phyloP scores from a whole-genome alignment of 2,113 vertebrate species.

The Gadus chalcogrammus region DNA sequence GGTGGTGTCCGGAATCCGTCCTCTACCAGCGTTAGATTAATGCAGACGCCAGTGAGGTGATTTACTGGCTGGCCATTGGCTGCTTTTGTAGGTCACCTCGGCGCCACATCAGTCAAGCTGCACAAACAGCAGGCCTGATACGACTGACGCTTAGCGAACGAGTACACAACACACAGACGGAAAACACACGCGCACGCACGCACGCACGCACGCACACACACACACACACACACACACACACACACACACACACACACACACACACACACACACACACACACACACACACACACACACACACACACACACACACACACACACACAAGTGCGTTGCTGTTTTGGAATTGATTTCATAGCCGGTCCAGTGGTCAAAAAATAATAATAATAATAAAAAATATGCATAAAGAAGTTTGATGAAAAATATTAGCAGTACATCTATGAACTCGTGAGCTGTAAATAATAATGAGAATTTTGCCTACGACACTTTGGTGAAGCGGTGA shows the following conservation, averaged over 20 bases:
- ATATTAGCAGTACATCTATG: too few species aligned
- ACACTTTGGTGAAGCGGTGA: too few species aligned
- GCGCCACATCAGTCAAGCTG: slow-evolving; percentile 71
- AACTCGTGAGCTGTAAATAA: too few species aligned
- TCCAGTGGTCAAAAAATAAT: too few species aligned
- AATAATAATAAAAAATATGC: too few species aligned
- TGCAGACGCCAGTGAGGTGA: slow-evolving; percentile 60
- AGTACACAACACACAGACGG: slow-evolving; percentile 36
- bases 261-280: slow-evolving; percentile 20
- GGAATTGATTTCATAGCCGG: not conserved
- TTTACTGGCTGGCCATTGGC: slow-evolving; percentile 66
- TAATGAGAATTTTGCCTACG: too few species aligned
- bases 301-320: slow-evolving; percentile 23
- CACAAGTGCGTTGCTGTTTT: slow-evolving; percentile 13
- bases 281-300: slow-evolving; percentile 27
- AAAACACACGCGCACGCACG: slow-evolving; percentile 9
- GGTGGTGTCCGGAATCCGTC: slow-evolving; percentile 62
- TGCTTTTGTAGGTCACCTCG: slow-evolving; percentile 72
- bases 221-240: slow-evolving; percentile 11
- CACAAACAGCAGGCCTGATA: slow-evolving; percentile 70
- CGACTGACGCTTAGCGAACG: slow-evolving; percentile 56
- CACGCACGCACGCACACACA: too few species aligned
- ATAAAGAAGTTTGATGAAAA: too few species aligned
- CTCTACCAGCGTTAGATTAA: slow-evolving; percentile 67
- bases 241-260: slow-evolving; percentile 29